Conservation (phyloP, 2,113 vertebrate genomes). For the Butorides virescens region DNA sequence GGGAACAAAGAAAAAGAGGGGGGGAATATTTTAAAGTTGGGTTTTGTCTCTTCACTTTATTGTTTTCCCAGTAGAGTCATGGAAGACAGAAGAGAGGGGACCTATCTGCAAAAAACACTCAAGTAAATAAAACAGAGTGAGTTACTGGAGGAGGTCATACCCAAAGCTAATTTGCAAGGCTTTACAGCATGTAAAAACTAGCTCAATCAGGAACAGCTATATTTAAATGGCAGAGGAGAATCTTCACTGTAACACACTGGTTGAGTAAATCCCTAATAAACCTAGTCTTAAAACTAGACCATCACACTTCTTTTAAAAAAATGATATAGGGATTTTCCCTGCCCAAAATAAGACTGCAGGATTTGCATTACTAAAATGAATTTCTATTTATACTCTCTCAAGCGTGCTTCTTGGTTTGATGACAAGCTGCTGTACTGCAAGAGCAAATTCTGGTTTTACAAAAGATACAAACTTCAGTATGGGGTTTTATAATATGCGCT, state of each 20-base stretch:
- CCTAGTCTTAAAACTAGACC: background rate
- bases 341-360: slow-evolving; percentile 28
- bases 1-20: background rate
- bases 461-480: background rate
- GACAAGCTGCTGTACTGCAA: background rate
- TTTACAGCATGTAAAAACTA: background rate
- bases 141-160: background rate
- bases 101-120: background rate
- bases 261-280: slow-evolving; percentile 23
- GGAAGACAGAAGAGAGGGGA: background rate
- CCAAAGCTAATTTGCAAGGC: slow-evolving; percentile 32
- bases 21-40: background rate
- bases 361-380: slow-evolving; percentile 63
- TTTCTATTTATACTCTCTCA: slow-evolving; percentile 57
- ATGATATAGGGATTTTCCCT: slow-evolving; percentile 31
- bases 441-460: background rate
- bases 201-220: background rate
- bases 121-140: slow-evolving; percentile 2
- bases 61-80: background rate
- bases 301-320: background rate
- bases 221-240: slow-evolving; percentile 1
- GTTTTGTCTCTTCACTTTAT: background rate
- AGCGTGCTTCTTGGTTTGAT: background rate
- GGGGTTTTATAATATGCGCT: background rate
- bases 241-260: background rate